These are phyloP conservation scores for Seira musarum DNA, from an alignment of 2,888 invertebrate genomes.

Conservation along the genomic window DNA sequence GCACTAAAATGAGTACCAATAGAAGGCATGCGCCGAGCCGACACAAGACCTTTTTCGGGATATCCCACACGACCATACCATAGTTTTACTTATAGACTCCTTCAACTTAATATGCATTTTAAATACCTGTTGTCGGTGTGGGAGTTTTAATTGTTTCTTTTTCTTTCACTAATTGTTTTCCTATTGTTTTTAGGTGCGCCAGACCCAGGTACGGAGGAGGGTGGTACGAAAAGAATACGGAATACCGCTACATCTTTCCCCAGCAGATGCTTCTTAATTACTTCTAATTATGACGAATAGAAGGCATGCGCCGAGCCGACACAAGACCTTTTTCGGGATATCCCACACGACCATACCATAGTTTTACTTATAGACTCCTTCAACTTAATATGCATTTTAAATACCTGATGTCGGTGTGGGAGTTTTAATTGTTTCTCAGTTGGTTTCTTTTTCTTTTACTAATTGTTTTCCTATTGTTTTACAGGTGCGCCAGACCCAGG, in stretches of 20 bases:
- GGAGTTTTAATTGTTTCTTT: not conserved
- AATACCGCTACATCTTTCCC: not conserved
- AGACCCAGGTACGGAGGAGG: conserved; percentile 27
- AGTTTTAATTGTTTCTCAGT: not conserved
- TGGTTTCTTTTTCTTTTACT: not conserved
- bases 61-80: too few relatives aligned
- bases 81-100: too few relatives aligned
- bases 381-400: conserved; percentile 22
- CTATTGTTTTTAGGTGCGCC: conserved; percentile 33
- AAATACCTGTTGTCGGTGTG: too few relatives aligned
- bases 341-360: too few relatives aligned
- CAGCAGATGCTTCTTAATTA: conserved; percentile 39
- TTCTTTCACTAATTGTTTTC: not conserved
- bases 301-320: too few relatives aligned
- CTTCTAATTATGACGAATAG: conserved; percentile 31
- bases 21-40: too few relatives aligned
- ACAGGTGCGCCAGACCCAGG: conserved; percentile 33
- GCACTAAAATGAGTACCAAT: too few relatives aligned
- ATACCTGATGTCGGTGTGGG: too few relatives aligned
- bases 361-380: too few relatives aligned
- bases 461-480: conserved; percentile 13
- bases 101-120: conserved; percentile 26
- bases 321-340: too few relatives aligned
- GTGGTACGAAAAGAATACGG: conserved; percentile 18
- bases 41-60: too few relatives aligned